Evolutionary conservation across 2,797 vertebrate species (phyloP).

Genomic region (Neostethus bicornis): DNA sequence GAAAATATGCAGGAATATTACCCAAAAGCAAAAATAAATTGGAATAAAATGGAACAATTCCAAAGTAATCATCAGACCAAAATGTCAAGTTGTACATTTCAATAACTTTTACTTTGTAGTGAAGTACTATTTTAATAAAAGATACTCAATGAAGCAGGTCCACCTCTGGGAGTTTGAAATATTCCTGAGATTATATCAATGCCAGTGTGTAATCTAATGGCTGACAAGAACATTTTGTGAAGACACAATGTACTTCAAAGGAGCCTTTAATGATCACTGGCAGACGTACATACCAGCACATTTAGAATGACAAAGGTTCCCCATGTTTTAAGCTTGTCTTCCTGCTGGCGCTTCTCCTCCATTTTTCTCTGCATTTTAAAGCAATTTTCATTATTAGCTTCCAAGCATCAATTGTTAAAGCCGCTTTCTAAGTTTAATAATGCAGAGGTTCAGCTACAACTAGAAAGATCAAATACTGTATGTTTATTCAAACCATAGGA

Average conservation of each 20-base stretch:
- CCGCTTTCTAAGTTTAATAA: slow-evolving; percentile 51
- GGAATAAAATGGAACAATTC: not conserved
- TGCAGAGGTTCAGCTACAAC: slow-evolving; percentile 44
- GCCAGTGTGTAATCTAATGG: slow-evolving; percentile 17
- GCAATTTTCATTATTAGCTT: slow-evolving; percentile 53
- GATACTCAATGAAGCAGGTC: slow-evolving; percentile 12
- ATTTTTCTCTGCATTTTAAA: slow-evolving; percentile 42
- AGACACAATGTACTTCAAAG: slow-evolving; percentile 46
- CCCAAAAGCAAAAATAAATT: not conserved
- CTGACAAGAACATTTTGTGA: slow-evolving; percentile 47
- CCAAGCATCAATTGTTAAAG: slow-evolving; percentile 56
- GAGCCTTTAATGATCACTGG: slow-evolving; percentile 47
- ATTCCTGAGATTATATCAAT: slow-evolving; percentile 29
- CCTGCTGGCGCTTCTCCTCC: slow-evolving; percentile 28
- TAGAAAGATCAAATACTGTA: slow-evolving; percentile 19
- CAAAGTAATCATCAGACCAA: not conserved
- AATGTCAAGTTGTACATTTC: not conserved
- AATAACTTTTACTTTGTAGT: slow-evolving; percentile 6
- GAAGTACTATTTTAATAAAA: slow-evolving; percentile 21
- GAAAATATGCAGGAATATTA: not conserved
- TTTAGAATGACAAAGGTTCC: slow-evolving; percentile 51
- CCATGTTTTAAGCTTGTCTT: slow-evolving; percentile 46
- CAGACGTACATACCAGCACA: slow-evolving; percentile 43
- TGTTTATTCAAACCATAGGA: slow-evolving; percentile 18
- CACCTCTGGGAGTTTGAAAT: slow-evolving; percentile 40